Base-by-base conservation (phyloP, 2,888 invertebrate species). In the Branchellion lobata region DNA sequence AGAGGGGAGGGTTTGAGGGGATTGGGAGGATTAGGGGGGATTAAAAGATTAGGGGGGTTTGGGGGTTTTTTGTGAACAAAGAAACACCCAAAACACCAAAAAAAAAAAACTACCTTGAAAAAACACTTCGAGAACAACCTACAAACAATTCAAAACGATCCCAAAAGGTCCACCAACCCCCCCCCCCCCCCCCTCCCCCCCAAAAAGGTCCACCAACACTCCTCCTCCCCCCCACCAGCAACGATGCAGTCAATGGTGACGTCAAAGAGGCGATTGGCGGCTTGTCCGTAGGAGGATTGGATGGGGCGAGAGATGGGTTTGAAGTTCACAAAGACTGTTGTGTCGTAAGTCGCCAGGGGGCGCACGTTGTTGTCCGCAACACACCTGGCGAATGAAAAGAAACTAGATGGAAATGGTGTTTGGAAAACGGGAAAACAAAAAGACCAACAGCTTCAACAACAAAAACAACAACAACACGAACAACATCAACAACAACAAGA, bases 331-430 rank as follows among this genome's bases (percentile, higher is more conserved):
- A 84, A 84, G 24, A 87, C 83, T 31, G 84, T 84, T 1, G 85
- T 85, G 72, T 86, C 85, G 78, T 85, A 85, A 34, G 83, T 83
- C 33, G 85, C 87, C 24, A 87, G 86, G 0, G 86, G 86, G 21
- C 85, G 83, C 33, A 87, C 86, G 81, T 85, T 85, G 82, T 87
- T 87, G 82, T 87, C 87, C 11, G 87, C 87, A 1, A 86, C 84
- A 83, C 87, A 87, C n/a, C n/a, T n/a, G n/a, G n/a, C n/a, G n/a
- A n/a, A n/a, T n/a, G n/a, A n/a, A n/a, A n/a, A n/a, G n/a, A n/a
- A n/a, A n/a, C n/a, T n/a, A n/a, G n/a, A n/a, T n/a, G n/a, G n/a
- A n/a, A n/a, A n/a, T n/a, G n/a, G n/a, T n/a, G n/a, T n/a, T n/a
- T n/a, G n/a, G n/a, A n/a, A n/a, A n/a, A n/a, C n/a, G n/a, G n/a